Base-by-base conservation (phyloP, 2,888 invertebrate genomes). In the Acanthosoma haemorrhoidale region DNA sequence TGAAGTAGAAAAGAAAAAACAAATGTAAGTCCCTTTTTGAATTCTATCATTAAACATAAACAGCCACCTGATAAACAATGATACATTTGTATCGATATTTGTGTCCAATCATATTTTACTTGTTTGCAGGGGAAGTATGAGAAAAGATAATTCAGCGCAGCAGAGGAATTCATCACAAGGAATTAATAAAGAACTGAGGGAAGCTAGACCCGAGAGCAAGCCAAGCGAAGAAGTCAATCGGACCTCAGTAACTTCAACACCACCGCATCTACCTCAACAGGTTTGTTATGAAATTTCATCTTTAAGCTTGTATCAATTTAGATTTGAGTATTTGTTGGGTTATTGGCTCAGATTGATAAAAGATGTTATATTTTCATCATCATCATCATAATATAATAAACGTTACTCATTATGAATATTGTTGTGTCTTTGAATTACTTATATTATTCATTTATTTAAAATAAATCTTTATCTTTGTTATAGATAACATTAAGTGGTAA, bases 1-100 rank as follows among this genome's bases (percentile, higher is more conserved):
- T 39, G 88, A 89, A 75, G 85, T 88, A 58, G 87, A 87, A 70
- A 84, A 83, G 74, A 79, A 79, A 77, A 75, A 76, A 76, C 80
- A 78, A 21, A 34, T 68, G 57, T 66, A 60, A 51, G 57, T 58
- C 9, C 32, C 32, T n/a, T n/a, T n/a, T n/a, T n/a, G n/a, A n/a
- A n/a, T n/a, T n/a, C n/a, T n/a, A n/a, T n/a, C n/a, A n/a, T n/a
- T n/a, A n/a, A n/a, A n/a, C n/a, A n/a, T n/a, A n/a, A n/a, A n/a
- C n/a, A n/a, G n/a, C n/a, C n/a, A n/a, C n/a, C n/a, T n/a, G n/a
- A n/a, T n/a, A n/a, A n/a, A n/a, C n/a, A n/a, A n/a, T n/a, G n/a
- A n/a, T n/a, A n/a, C n/a, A n/a, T n/a, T n/a, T n/a, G n/a, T n/a
- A n/a, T n/a, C n/a, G n/a, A n/a, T n/a, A n/a, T n/a, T n/a, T n/a